phyloP scores from a whole-genome alignment of 2,113 vertebrate genomes.

The Miniopterus natalensis region DNA sequence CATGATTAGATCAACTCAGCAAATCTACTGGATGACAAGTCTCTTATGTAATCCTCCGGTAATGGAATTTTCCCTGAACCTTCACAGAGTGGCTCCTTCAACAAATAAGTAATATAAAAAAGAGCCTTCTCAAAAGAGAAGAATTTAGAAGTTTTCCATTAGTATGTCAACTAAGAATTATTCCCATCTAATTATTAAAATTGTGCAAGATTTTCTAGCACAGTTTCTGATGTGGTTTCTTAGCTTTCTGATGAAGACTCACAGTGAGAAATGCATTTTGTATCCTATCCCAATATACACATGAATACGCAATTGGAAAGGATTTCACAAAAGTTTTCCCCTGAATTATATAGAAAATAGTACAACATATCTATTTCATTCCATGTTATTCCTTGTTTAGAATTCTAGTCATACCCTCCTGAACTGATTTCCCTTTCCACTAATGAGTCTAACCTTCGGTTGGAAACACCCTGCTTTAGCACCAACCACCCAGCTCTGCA shows the following conservation, averaged over 20 bases:
- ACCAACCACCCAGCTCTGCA: background rate
- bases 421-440: background rate
- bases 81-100: slow-evolving; percentile 29
- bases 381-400: background rate
- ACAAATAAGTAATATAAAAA: slow-evolving; percentile 60
- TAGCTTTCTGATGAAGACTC: slow-evolving; percentile 27
- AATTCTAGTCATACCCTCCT: background rate
- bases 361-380: background rate
- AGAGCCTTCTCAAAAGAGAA: slow-evolving; percentile 32
- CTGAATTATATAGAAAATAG: background rate
- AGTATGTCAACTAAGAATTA: background rate
- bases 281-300: background rate
- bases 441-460: background rate
- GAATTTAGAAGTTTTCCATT: background rate
- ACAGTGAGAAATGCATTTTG: slow-evolving; percentile 1
- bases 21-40: background rate
- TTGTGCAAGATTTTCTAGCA: background rate
- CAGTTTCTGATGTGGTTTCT: background rate
- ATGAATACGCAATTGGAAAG: background rate
- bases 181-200: slow-evolving; percentile 28
- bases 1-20: slow-evolving; percentile 35
- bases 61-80: slow-evolving; percentile 21
- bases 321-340: background rate
- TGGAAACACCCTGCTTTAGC: background rate
- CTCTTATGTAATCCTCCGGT: slow-evolving; percentile 5